These are phyloP conservation scores for Parazoanthus atlanticus DNA, from an alignment of 92 coral and sea anemone species.

Conservation along the genomic window DNA sequence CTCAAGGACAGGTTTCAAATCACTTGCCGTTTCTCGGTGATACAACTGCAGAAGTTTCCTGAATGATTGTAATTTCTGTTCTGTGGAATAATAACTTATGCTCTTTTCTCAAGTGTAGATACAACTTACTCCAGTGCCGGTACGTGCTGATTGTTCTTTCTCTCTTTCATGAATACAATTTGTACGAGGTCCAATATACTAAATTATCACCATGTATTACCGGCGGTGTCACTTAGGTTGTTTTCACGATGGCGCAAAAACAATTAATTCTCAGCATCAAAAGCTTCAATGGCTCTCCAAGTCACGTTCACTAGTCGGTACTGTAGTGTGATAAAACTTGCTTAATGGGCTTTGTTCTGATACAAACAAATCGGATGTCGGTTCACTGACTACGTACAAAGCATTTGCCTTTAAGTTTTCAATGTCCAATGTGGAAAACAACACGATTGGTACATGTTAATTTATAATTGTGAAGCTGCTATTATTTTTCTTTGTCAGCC, in stretches of 20 bases:
- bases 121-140: neutral
- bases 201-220: neutral
- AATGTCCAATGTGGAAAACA: neutral
- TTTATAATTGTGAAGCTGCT: too few relatives aligned
- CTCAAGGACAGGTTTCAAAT: neutral
- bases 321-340: neutral
- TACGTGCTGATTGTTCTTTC: neutral
- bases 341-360: neutral
- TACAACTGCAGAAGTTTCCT: neutral
- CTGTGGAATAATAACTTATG: neutral
- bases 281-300: neutral
- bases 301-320: neutral
- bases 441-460: too few relatives aligned
- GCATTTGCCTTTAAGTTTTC: neutral
- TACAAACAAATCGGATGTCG: neutral
- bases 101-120: neutral
- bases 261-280: neutral
- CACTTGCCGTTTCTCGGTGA: too few relatives aligned
- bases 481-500: too few relatives aligned
- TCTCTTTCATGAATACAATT: neutral
- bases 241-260: neutral
- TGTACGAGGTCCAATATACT: neutral
- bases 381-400: neutral
- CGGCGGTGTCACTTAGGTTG: neutral
- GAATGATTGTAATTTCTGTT: neutral